Evolutionary conservation across 2,113 vertebrate species (phyloP).

Genomic region (Ictalurus furcatus): DNA sequence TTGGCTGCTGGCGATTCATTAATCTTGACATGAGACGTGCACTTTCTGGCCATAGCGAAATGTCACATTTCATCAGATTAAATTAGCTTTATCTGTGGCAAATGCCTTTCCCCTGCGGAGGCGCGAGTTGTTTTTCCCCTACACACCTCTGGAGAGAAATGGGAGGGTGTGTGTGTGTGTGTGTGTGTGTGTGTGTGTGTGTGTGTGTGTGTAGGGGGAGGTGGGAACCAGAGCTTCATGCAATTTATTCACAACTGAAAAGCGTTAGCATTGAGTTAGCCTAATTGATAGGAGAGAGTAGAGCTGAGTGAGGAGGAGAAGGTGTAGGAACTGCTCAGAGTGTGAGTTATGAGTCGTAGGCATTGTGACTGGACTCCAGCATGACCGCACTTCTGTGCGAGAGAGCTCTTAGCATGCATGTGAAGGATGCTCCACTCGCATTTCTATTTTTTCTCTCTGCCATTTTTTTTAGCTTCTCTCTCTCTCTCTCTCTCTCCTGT

Average conservation of each 20-base stretch:
- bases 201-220: not conserved
- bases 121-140: conserved; percentile 53
- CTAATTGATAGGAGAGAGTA: conserved; percentile 48
- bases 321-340: conserved; percentile 24
- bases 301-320: conserved; percentile 30
- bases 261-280: conserved; percentile 28
- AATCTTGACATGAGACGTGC: conserved; percentile 73
- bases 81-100: conserved; percentile 58
- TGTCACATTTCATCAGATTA: conserved; percentile 53
- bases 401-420: conserved; percentile 43
- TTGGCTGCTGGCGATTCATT: conserved; percentile 73
- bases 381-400: conserved; percentile 37
- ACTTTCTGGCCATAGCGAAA: conserved; percentile 41
- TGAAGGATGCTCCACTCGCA: conserved; percentile 35
- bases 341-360: conserved; percentile 39
- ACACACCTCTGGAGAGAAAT: conserved; percentile 60
- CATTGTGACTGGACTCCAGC: conserved; percentile 33
- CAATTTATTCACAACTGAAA: conserved; percentile 38
- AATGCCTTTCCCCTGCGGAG: conserved; percentile 61
- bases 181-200: not conserved
- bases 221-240: not conserved
- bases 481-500: not conserved
- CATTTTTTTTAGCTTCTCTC: not conserved
- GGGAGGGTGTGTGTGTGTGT: conserved; percentile 16
- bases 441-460: not conserved